A percentile compares a stretch with the other conserved stretches of the same genome.
Conservation (phyloP, 1,140 invertebrate genomes). For the Cardiocondyla obscurior region DNA sequence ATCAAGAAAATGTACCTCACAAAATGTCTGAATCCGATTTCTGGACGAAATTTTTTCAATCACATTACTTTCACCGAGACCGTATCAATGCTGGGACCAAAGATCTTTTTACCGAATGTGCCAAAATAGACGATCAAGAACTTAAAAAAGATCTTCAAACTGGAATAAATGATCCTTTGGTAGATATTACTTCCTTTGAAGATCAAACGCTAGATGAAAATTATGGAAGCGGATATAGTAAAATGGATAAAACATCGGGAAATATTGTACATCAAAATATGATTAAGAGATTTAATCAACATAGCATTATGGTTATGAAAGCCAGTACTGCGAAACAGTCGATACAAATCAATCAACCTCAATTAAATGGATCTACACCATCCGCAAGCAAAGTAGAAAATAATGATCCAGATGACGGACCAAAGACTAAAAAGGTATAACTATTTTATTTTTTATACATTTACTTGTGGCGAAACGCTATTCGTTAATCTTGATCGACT, state of each 20-base stretch:
- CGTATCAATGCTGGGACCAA: constrained; percentile 94
- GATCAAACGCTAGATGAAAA: constrained; percentile 90
- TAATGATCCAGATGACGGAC: constrained; percentile 68
- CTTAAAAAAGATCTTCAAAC: constrained; percentile 91
- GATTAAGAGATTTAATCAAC: constrained; percentile 98
- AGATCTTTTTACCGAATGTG: constrained; percentile 98
- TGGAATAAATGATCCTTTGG: constrained; percentile 90
- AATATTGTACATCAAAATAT: constrained; percentile 95
- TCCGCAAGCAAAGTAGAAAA: constrained; percentile 73
- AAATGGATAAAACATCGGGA: constrained; percentile 85
- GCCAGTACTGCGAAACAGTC: constrained; percentile 85
- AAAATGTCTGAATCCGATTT: constrained; percentile 98
- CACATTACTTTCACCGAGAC: constrained; percentile 99
- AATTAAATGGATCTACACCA: constrained; percentile 80
- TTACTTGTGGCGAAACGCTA: no score
- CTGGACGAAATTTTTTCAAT: constrained; percentile 99
- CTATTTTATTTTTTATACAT: not conserved
- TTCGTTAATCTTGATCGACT: not conserved
- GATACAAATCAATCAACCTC: constrained; percentile 72
- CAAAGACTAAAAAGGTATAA: constrained; percentile 81
- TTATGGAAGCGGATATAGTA: constrained; percentile 86
- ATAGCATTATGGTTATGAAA: constrained; percentile 98
- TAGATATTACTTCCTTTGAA: constrained; percentile 92
- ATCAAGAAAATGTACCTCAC: constrained; percentile 97
- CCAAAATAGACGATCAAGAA: constrained; percentile 96